Conservation (phyloP, 1,140 invertebrate genomes). For the Aculops lycopersici region DNA sequence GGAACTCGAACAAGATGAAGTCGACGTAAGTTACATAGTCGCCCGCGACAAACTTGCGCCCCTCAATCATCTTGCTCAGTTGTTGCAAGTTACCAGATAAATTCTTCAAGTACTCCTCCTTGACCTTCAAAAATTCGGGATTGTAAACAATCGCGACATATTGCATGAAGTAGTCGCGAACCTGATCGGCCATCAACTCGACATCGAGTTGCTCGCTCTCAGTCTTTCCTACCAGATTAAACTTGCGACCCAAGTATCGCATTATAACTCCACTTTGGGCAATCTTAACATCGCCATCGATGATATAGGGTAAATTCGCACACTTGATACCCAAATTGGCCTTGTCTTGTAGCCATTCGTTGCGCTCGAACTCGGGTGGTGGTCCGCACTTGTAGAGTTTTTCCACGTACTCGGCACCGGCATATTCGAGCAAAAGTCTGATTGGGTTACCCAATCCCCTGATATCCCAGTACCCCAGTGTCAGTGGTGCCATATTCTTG, state of each 20-base stretch:
- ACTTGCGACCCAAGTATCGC: constrained; percentile 18
- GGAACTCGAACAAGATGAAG: constrained; percentile 20
- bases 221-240: constrained; percentile 14
- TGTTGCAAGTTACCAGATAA: constrained; percentile 14
- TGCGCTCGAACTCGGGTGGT: constrained; percentile 10
- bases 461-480: no score
- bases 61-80: constrained; percentile 16
- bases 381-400: constrained; percentile 12
- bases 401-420: constrained; percentile 32
- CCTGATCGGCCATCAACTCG: constrained; percentile 18
- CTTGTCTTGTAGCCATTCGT: constrained; percentile 14
- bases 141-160: constrained; percentile 13
- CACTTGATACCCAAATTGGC: constrained; percentile 13
- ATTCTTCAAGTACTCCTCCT: constrained; percentile 11
- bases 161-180: constrained; percentile 17
- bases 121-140: constrained; percentile 10
- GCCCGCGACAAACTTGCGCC: constrained; percentile 18
- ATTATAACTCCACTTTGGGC: constrained; percentile 20
- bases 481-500: no score
- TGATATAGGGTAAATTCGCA: constrained; percentile 14
- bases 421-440: constrained; percentile 33
- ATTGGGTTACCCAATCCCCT: constrained; percentile 38
- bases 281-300: constrained; percentile 12
- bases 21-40: constrained; percentile 20
- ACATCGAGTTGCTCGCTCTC: constrained; percentile 16